Evolutionary conservation across 2,113 vertebrate species (phyloP).

Genomic region (Pelecanoides urinatrix): DNA sequence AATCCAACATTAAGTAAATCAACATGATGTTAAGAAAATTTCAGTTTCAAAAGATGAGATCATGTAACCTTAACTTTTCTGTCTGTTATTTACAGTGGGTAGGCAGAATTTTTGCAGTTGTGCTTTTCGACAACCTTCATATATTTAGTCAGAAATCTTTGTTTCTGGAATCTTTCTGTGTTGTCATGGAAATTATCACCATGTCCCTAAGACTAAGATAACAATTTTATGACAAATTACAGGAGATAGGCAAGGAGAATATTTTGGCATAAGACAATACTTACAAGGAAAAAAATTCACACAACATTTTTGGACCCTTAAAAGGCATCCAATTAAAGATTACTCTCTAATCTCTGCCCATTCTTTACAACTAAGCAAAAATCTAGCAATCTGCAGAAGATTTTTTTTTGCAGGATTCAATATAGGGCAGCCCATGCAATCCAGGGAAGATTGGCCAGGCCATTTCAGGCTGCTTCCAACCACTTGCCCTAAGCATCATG

Average conservation of each 20-base stretch:
- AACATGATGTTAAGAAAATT: neutral
- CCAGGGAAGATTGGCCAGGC: neutral
- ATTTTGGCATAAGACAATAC: constrained; percentile 7
- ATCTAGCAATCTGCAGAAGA: neutral
- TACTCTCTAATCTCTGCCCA: neutral
- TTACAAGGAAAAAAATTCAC: neutral
- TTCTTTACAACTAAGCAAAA: neutral
- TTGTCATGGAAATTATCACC: constrained; percentile 67
- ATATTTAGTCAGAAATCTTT: constrained; percentile 42
- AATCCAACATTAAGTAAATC: neutral
- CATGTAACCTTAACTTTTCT: neutral
- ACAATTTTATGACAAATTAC: constrained; percentile 45
- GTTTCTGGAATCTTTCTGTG: constrained; percentile 27
- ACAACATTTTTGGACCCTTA: neutral
- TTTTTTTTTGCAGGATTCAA: neutral
- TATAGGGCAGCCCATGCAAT: neutral
- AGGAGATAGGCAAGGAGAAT: constrained; percentile 6
- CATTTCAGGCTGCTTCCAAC: neutral
- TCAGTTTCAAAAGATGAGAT: neutral
- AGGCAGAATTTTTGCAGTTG: constrained; percentile 16
- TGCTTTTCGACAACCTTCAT: neutral
- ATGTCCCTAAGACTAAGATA: constrained; percentile 3
- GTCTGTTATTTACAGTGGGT: neutral
- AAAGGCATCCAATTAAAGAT: constrained; percentile 6
- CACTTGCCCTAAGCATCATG: neutral